Evolutionary conservation across 2,113 vertebrate genomes (phyloP).

Genomic region (Menidia beryllina): DNA sequence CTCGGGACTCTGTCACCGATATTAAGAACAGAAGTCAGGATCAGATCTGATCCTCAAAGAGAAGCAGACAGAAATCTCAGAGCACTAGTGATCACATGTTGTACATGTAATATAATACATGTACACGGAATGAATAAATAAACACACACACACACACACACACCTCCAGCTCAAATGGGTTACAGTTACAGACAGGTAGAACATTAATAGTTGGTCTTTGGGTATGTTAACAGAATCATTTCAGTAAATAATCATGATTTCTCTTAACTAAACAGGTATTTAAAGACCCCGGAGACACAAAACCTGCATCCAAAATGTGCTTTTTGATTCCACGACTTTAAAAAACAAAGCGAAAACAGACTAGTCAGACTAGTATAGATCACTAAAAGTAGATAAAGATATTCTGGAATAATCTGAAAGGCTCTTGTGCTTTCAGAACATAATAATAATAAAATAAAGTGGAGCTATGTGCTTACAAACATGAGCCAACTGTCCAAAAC

Average conservation of each 20-base stretch:
- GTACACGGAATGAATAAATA: background rate
- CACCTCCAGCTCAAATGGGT: background rate
- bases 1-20: constrained; percentile 34
- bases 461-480: constrained; percentile 6
- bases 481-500: background rate
- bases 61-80: background rate
- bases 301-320: background rate
- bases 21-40: constrained; percentile 39
- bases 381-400: background rate
- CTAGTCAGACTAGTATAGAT: background rate
- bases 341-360: background rate
- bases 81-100: background rate
- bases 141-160: background rate
- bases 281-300: too few species aligned
- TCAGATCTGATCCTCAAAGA: constrained; percentile 30
- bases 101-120: background rate
- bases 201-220: background rate
- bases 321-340: background rate
- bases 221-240: background rate
- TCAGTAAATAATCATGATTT: background rate
- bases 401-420: constrained; percentile 19
- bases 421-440: constrained; percentile 18
- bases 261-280: too few species aligned
- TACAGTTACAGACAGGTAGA: background rate
- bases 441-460: background rate